These are phyloP conservation scores for Macheiramphus alcinus DNA, from an alignment of 2,113 vertebrate species.

Conservation along the genomic window DNA sequence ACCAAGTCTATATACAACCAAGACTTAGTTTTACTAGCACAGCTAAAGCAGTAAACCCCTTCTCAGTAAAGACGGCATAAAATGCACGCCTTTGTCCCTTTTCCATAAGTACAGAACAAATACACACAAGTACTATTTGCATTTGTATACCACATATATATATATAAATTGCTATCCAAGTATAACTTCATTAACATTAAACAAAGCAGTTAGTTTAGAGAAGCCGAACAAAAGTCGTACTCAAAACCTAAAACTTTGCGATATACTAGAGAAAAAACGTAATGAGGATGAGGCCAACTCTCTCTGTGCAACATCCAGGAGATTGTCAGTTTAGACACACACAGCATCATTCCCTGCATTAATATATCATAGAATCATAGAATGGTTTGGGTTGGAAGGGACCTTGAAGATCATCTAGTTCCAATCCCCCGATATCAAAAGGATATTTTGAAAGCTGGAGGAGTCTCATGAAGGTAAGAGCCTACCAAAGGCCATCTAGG, in stretches of 20 bases:
- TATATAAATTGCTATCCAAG: background rate
- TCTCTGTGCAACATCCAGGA: background rate
- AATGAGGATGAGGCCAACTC: background rate
- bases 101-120: background rate
- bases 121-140: background rate
- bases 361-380: too few species aligned
- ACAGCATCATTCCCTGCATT: background rate
- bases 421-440: too few species aligned
- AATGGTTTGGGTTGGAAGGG: too few species aligned
- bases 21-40: background rate
- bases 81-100: background rate
- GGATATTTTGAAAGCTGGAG: background rate
- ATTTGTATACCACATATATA: too few species aligned
- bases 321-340: background rate
- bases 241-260: background rate
- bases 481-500: background rate
- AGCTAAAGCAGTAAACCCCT: background rate
- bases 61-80: background rate
- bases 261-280: background rate
- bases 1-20: background rate
- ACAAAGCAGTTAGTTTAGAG: background rate
- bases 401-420: too few species aligned
- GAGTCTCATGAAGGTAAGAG: background rate
- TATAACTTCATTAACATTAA: background rate
- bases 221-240: background rate